Evolutionary conservation across 64 coral and sea anemone species (phyloP).

Genomic region (Stylophora pistillata): DNA sequence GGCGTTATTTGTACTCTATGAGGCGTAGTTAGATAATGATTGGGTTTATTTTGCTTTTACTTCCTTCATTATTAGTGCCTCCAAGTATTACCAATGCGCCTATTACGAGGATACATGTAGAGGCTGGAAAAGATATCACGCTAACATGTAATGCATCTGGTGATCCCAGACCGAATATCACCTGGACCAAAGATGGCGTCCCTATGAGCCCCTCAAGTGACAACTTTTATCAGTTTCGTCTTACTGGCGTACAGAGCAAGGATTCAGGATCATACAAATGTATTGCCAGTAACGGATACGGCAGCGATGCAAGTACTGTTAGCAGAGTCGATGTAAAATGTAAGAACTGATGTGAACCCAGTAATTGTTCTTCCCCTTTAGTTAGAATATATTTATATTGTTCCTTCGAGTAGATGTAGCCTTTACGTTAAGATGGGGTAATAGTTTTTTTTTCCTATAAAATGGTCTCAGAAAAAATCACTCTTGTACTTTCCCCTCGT

Average conservation of each 20-base stretch:
- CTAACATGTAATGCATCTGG: conserved; percentile 13
- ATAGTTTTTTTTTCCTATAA: no score
- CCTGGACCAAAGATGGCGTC: conserved; percentile 35
- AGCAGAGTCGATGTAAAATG: background rate
- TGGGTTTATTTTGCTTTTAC: background rate
- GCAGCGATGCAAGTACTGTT: background rate
- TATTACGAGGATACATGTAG: background rate
- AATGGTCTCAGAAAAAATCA: no score
- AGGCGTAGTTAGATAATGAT: no score
- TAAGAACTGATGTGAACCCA: background rate
- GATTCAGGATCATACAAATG: conserved; percentile 16
- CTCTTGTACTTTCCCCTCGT: no score
- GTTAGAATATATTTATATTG: background rate
- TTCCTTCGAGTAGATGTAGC: background rate
- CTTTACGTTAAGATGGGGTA: no score
- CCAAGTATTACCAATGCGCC: background rate
- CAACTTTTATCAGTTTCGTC: background rate
- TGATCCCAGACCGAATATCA: conserved; percentile 10
- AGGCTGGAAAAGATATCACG: conserved; percentile 11
- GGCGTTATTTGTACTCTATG: no score
- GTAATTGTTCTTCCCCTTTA: background rate
- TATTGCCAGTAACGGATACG: conserved; percentile 10
- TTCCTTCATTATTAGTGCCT: background rate
- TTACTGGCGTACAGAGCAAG: background rate
- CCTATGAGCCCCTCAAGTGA: background rate